phyloP scores from a whole-genome alignment of 2,797 vertebrate species.

The Hippopotamyrus pictus region DNA sequence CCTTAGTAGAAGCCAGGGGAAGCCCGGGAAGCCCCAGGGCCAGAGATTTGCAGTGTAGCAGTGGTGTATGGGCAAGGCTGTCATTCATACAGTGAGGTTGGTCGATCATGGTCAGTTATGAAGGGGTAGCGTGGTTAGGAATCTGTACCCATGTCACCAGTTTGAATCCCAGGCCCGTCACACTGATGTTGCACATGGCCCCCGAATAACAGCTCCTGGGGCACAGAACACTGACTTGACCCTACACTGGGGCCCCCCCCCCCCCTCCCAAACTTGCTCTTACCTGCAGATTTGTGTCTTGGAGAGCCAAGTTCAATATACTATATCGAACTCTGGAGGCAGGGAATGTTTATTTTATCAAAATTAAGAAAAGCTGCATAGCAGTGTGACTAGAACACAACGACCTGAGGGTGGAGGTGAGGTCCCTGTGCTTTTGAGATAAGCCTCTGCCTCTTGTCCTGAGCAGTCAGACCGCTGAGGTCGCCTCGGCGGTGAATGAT shows the following conservation, averaged over 20 bases:
- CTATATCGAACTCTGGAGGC: background rate
- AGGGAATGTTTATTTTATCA: background rate
- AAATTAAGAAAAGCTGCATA: background rate
- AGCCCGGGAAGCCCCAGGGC: slow-evolving; percentile 17
- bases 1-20: background rate
- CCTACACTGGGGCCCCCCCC: background rate
- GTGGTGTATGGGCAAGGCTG: background rate
- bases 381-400: background rate
- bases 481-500: background rate
- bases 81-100: background rate
- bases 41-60: background rate
- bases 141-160: background rate
- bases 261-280: background rate
- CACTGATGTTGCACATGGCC: background rate
- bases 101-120: background rate
- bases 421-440: background rate
- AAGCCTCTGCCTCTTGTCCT: background rate
- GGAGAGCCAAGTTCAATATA: background rate
- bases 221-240: background rate
- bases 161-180: background rate
- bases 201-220: background rate
- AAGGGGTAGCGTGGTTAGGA: background rate
- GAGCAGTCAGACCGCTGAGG: background rate
- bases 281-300: background rate
- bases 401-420: background rate